A percentile compares a stretch with the other conserved stretches of the same genome.
These are phyloP conservation scores for Bacillus rossius DNA, from an alignment of 1,140 invertebrate species.

Conservation along the genomic window DNA sequence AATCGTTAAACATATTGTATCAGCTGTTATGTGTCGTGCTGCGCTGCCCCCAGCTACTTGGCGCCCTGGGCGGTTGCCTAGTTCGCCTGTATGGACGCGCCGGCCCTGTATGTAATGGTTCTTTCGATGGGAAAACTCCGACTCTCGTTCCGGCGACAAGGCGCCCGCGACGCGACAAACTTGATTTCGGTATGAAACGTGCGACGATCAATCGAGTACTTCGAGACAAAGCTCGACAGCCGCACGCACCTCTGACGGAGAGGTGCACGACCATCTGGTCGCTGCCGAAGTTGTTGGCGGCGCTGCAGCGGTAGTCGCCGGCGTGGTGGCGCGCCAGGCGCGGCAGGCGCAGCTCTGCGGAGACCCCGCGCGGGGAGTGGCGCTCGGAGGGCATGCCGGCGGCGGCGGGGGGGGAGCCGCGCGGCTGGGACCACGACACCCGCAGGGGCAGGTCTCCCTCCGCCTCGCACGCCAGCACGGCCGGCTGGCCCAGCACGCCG, in stretches of 20 bases:
- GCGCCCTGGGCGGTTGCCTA: too few relatives aligned
- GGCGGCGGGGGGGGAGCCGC: slow-evolving; percentile 14
- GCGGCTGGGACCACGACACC: slow-evolving; percentile 56
- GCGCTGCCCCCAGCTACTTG: too few relatives aligned
- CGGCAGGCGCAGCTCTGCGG: slow-evolving; percentile 29
- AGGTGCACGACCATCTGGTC: slow-evolving; percentile 78
- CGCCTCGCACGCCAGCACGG: slow-evolving; percentile 68
- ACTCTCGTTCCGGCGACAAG: too few relatives aligned
- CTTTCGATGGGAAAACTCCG: too few relatives aligned
- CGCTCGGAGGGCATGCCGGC: slow-evolving; percentile 14
- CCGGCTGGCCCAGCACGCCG: slow-evolving; percentile 55
- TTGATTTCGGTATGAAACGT: too few relatives aligned
- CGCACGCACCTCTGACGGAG: slow-evolving; percentile 78
- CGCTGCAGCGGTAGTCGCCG: slow-evolving; percentile 78
- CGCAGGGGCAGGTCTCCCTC: slow-evolving; percentile 80
- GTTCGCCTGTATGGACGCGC: too few relatives aligned
- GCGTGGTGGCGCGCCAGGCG: slow-evolving; percentile 58
- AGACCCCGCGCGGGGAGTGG: slow-evolving; percentile 27
- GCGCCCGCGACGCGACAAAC: too few relatives aligned
- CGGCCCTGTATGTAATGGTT: too few relatives aligned
- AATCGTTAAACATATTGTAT: too few relatives aligned
- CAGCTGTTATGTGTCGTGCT: too few relatives aligned
- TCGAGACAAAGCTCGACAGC: neutral
- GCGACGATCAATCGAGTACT: too few relatives aligned
- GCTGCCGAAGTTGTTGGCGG: slow-evolving; percentile 75